Evolutionary conservation across 2,888 invertebrate genomes (phyloP).

Genomic region (Hipparchia sbordonii): DNA sequence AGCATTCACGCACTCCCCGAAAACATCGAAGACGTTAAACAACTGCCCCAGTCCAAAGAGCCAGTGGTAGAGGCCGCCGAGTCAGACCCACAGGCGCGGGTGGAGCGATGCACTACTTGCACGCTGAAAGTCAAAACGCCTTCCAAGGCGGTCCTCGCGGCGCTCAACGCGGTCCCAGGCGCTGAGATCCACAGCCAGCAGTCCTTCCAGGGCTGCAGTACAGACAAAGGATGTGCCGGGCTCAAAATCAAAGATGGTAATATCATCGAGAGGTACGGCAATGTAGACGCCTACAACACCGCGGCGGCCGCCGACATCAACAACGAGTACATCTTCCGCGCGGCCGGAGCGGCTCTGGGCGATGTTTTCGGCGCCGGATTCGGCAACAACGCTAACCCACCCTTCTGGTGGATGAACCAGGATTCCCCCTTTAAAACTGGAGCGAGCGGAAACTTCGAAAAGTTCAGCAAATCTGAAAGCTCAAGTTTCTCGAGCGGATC

Average conservation of each 20-base stretch:
- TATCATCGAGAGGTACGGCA: conserved; percentile 69
- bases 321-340: conserved; percentile 70
- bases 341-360: conserved; percentile 51
- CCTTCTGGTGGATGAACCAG: conserved; percentile 85
- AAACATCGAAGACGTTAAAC: conserved; percentile 63
- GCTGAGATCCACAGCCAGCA: conserved; percentile 71
- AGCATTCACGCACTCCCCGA: conserved; percentile 63
- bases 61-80: conserved; percentile 63
- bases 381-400: conserved; percentile 55
- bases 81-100: conserved; percentile 58
- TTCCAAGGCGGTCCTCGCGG: conserved; percentile 59
- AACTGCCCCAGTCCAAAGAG: conserved; percentile 60
- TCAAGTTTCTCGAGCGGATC: conserved; percentile 54
- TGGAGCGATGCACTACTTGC: conserved; percentile 68
- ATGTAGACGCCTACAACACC: conserved; percentile 65
- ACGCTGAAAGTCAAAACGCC: conserved; percentile 46
- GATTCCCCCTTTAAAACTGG: conserved; percentile 81
- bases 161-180: conserved; percentile 60
- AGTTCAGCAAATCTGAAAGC: conserved; percentile 65
- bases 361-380: conserved; percentile 59
- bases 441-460: conserved; percentile 57
- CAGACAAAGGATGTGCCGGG: conserved; percentile 75
- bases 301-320: conserved; percentile 58
- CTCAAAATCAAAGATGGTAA: conserved; percentile 75
- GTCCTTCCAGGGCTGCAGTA: conserved; percentile 70